Evolutionary conservation across 2,113 vertebrate species (phyloP).

Genomic region (Chamaetylas fuelleborni): DNA sequence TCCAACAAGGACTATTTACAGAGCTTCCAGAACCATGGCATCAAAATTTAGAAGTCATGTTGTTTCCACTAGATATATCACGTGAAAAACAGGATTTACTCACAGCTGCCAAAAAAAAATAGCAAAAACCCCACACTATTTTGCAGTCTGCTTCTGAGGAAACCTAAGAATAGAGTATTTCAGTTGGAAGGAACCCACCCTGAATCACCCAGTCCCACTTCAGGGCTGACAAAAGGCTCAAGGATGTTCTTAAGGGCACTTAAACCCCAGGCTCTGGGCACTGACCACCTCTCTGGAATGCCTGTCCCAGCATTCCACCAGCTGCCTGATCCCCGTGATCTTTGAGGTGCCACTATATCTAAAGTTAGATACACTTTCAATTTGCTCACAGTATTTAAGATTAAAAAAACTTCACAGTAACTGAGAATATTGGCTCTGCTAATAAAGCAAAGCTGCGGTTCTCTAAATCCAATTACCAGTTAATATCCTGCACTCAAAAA

Average conservation of each 20-base stretch:
- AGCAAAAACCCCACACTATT: background rate
- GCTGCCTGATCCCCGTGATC: background rate
- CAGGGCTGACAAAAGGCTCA: background rate
- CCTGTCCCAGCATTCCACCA: background rate
- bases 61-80: background rate
- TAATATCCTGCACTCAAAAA: background rate
- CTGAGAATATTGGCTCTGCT: background rate
- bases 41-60: background rate
- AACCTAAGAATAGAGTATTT: background rate
- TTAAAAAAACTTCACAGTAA: background rate
- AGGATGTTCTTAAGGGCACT: background rate
- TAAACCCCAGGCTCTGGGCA: background rate
- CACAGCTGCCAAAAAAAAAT: background rate
- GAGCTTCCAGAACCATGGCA: background rate
- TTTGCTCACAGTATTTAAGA: background rate
- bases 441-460: background rate
- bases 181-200: background rate
- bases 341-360: background rate
- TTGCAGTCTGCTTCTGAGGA: background rate
- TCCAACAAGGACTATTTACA: background rate
- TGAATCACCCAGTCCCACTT: background rate
- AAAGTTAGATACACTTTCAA: background rate
- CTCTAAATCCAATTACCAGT: background rate
- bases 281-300: background rate
- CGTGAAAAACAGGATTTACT: background rate